These are phyloP conservation scores for Malurus leucopterus DNA, from an alignment of 2,797 vertebrate genomes.

Conservation along the genomic window DNA sequence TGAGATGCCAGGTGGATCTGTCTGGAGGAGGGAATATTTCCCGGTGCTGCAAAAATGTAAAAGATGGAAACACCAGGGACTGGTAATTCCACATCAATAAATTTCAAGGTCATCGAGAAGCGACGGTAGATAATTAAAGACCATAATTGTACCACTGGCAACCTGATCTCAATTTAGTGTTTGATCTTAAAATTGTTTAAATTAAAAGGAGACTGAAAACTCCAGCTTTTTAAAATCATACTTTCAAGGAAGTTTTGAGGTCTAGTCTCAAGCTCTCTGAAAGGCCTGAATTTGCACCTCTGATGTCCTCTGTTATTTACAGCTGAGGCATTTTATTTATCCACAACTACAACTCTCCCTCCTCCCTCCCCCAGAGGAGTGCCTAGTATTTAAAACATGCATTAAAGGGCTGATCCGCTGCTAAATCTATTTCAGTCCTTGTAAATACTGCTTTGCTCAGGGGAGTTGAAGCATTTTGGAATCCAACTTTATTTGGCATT, in stretches of 20 bases:
- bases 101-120: neutral
- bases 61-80: neutral
- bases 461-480: neutral
- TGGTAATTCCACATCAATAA: neutral
- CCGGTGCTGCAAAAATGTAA: neutral
- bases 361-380: neutral
- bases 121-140: neutral
- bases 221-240: neutral
- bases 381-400: slow-evolving; percentile 34
- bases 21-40: neutral
- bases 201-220: neutral
- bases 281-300: slow-evolving; percentile 5
- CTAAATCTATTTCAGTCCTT: slow-evolving; percentile 10
- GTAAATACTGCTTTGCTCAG: slow-evolving; percentile 28
- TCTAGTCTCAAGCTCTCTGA: neutral
- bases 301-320: slow-evolving; percentile 13
- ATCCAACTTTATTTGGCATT: slow-evolving; percentile 35
- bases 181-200: neutral
- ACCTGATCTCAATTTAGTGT: neutral
- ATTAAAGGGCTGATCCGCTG: neutral
- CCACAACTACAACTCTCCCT: neutral
- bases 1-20: neutral
- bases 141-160: neutral
- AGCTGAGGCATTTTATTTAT: neutral
- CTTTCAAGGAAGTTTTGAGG: neutral